Base-by-base conservation (phyloP, 2,888 invertebrate genomes). In the Amphipyra berbera region DNA sequence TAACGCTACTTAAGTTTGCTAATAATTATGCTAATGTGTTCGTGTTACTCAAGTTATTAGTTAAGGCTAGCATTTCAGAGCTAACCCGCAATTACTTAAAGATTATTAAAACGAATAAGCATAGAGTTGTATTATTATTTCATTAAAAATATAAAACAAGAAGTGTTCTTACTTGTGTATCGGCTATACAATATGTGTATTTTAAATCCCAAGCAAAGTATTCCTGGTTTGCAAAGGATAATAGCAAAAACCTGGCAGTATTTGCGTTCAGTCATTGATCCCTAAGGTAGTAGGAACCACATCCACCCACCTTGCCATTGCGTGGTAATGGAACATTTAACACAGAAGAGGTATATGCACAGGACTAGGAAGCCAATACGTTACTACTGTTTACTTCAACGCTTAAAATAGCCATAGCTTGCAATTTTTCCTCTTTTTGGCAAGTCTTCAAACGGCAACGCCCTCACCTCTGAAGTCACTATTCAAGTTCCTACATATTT, bases 391-490 rank as follows among this genome's bases (percentile, higher is more conserved):
- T 61, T 61, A 46, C 53, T 46, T 47, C 21, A 12, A 44, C 5
- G 12, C 37, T 42, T 2, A 21, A 53, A 47, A 44, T 12, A 1
- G 30, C 40, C 10, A 12, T 48, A 40, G 37, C n/a, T 45, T 44
- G 10, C 12, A 10, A 41, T 50, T 49, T 56, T 52, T 54, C 55
- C 50, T 64, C 55, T 57, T 76, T 73, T 64, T 73, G 77, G 72
- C 67, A 74, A 64, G 52, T 52, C 50, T 61, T 66, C 68, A 73
- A 62, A 73, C 49, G 76, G 63, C 73, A 82, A 81, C 64, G 78
- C 73, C 77, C 77, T 64, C 53, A 53, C 60, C 21, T 52, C 14
- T 58, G 44, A 44, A 50, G 37, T 54, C 48, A 52, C 41, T 41
- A 46, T 50, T 56, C 21, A 42, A 13, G 12, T 15, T 27, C 6